phyloP scores from a whole-genome alignment of 2,113 vertebrate genomes.

The Cyanoramphus novaezelandiae region DNA sequence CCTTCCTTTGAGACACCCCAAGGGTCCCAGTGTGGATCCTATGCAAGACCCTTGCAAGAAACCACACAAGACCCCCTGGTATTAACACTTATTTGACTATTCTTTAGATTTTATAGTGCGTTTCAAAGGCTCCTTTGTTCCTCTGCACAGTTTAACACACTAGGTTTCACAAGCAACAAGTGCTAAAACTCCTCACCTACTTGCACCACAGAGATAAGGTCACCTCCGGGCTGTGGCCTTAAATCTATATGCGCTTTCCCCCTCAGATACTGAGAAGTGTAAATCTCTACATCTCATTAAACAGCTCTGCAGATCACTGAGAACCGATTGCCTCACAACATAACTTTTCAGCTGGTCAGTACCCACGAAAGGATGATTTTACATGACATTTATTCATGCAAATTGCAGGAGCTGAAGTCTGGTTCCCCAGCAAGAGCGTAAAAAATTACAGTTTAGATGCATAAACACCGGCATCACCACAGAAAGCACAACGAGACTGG shows the following conservation, averaged over 20 bases:
- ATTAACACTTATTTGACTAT: background rate
- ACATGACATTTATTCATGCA: slow-evolving; percentile 68
- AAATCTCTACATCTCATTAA: slow-evolving; percentile 54
- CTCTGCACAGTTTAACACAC: background rate
- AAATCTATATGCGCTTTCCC: background rate
- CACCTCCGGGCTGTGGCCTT: background rate
- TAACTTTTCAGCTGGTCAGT: slow-evolving; percentile 48
- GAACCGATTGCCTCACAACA: slow-evolving; percentile 25
- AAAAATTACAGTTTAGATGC: slow-evolving; percentile 55
- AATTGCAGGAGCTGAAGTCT: slow-evolving; percentile 47
- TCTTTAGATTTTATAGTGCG: background rate
- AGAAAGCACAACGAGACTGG: slow-evolving; percentile 9
- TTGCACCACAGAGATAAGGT: background rate
- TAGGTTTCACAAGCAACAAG: background rate
- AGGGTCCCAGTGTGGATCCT: background rate
- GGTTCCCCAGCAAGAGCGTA: slow-evolving; percentile 26
- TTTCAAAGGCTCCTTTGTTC: background rate
- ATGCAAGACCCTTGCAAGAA: background rate
- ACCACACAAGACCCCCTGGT: background rate
- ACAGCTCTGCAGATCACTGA: slow-evolving; percentile 14
- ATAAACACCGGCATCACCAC: slow-evolving; percentile 10
- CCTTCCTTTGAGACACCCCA: background rate
- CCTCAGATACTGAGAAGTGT: background rate
- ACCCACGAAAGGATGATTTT: slow-evolving; percentile 38
- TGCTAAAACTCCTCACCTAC: background rate